These are phyloP conservation scores for Phyllopteryx taeniolatus DNA, from an alignment of 2,113 vertebrate genomes.

Conservation along the genomic window DNA sequence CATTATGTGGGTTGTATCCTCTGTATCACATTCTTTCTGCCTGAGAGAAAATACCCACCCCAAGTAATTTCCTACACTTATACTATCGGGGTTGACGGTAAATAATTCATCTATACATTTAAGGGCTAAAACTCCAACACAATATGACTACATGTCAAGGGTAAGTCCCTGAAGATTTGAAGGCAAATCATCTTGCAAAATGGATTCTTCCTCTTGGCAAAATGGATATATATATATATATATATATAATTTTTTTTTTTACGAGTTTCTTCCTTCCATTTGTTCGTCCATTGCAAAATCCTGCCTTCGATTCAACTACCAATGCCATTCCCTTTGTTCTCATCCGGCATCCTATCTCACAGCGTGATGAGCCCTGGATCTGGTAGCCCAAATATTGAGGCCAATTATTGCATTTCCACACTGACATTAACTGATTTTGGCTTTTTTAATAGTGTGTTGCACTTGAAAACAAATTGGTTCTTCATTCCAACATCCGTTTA, in stretches of 20 bases:
- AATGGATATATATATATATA: conserved; percentile 24
- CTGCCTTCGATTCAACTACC: conserved; percentile 36
- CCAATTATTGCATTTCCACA: conserved; percentile 80
- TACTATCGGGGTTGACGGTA: conserved; percentile 91
- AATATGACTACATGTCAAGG: conserved; percentile 99
- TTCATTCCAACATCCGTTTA: conserved; percentile 70
- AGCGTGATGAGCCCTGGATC: conserved; percentile 57
- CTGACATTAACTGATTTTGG: conserved; percentile 79
- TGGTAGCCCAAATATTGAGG: conserved; percentile 78
- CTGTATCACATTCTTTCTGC: conserved; percentile 99
- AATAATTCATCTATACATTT: conserved; percentile 99
- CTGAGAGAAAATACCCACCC: conserved; percentile 98
- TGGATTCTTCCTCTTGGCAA: conserved; percentile 83
- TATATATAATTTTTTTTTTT: no score
- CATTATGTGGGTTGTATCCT: conserved; percentile 85
- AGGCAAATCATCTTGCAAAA: conserved; percentile 93
- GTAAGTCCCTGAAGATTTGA: conserved; percentile 95
- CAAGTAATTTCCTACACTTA: conserved; percentile 99
- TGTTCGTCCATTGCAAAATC: neutral
- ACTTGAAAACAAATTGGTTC: conserved; percentile 86
- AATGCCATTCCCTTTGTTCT: neutral
- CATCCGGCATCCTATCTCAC: conserved; percentile 43
- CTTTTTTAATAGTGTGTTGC: conserved; percentile 81
- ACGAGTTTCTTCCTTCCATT: conserved; percentile 14
- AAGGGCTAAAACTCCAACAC: conserved; percentile 96